phyloP scores from a whole-genome alignment of 2,797 vertebrate genomes.

The Sebastes aleutianus region DNA sequence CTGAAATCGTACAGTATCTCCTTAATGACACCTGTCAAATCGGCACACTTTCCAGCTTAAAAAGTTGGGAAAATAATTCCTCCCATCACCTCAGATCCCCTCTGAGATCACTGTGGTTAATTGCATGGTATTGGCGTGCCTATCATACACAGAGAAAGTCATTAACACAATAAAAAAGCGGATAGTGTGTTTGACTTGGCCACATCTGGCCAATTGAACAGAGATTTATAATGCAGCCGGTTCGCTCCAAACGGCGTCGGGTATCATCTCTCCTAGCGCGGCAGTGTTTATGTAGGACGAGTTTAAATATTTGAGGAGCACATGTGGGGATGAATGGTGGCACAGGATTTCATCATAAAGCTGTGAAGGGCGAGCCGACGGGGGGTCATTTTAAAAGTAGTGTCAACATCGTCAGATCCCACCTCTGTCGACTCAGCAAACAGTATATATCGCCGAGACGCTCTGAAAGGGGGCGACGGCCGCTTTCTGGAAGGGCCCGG shows the following conservation, averaged over 20 bases:
- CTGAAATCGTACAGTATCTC: not conserved
- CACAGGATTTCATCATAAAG: slow-evolving; percentile 82
- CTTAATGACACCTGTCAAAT: not conserved
- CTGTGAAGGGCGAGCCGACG: slow-evolving; percentile 69
- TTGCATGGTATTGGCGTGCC: slow-evolving; percentile 32
- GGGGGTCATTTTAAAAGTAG: slow-evolving; percentile 81
- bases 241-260: slow-evolving; percentile 45
- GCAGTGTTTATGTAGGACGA: slow-evolving; percentile 73
- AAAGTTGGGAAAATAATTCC: slow-evolving; percentile 11
- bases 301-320: slow-evolving; percentile 86
- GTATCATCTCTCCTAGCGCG: slow-evolving; percentile 57
- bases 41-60: not conserved
- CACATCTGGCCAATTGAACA: slow-evolving; percentile 55
- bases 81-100: not conserved
- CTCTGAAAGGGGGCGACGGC: slow-evolving; percentile 59
- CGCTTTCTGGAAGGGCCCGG: slow-evolving; percentile 69
- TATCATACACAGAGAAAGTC: slow-evolving; percentile 54
- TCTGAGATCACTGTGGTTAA: slow-evolving; percentile 14
- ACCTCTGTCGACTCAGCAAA: slow-evolving; percentile 80
- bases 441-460: slow-evolving; percentile 56
- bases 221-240: slow-evolving; percentile 71
- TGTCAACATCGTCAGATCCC: slow-evolving; percentile 78
- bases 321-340: slow-evolving; percentile 80
- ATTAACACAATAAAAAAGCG: slow-evolving; percentile 66
- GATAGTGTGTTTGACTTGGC: slow-evolving; percentile 68